Evolutionary conservation across 23 tunicate genomes (phyloP).

Genomic region (Clavelina lepadiformis): DNA sequence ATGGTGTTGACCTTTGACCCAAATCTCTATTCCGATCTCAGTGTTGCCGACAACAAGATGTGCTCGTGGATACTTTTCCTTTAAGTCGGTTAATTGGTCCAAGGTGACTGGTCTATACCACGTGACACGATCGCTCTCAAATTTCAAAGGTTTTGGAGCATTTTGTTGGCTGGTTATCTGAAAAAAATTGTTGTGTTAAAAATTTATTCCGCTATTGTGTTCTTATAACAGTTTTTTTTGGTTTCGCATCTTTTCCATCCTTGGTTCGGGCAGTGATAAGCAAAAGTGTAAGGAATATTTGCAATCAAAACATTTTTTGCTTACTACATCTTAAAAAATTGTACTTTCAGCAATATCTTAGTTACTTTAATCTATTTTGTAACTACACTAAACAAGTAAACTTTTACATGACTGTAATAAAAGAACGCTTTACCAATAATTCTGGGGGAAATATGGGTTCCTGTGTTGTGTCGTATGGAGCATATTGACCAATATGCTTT

Average conservation of each 20-base stretch:
- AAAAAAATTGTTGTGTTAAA: not conserved
- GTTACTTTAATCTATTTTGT: not conserved
- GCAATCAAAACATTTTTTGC: no score
- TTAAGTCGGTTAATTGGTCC: conserved; percentile 47
- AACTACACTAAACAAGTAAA: no score
- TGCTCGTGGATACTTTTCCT: conserved; percentile 58
- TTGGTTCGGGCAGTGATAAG: no score
- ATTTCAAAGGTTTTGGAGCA: conserved; percentile 26
- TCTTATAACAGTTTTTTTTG: no score
- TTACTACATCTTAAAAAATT: not conserved
- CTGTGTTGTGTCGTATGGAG: conserved; percentile 66
- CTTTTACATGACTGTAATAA: no score
- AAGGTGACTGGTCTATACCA: conserved; percentile 84
- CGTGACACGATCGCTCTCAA: conserved; percentile 75
- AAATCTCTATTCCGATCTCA: conserved; percentile 86
- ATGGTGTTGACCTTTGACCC: conserved; percentile 57
- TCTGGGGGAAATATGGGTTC: conserved; percentile 96
- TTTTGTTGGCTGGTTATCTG: conserved; percentile 19
- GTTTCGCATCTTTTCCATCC: no score
- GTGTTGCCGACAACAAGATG: conserved; percentile 89
- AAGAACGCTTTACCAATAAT: conserved; percentile 55
- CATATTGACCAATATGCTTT: no score
- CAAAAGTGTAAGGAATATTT: no score
- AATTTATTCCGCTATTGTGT: no score
- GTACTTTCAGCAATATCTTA: not conserved